Percentiles rank a stretch among this genome's conserved stretches.
phyloP scores from a whole-genome alignment of 2,888 invertebrate species.

The Eumacrocentrus americanus region DNA sequence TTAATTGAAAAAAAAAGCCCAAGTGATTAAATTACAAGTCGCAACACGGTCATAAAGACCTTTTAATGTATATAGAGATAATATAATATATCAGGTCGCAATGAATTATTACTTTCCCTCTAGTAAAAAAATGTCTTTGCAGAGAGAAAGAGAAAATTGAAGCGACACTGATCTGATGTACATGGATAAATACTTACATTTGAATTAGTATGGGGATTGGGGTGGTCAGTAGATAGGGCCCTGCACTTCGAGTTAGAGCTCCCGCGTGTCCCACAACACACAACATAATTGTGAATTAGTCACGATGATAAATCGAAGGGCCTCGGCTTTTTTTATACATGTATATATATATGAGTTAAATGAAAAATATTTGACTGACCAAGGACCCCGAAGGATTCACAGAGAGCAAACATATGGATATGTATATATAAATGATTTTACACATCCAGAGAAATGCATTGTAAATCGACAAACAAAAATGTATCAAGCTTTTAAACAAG shows the following conservation, averaged over 20 bases:
- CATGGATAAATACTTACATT: slow-evolving; percentile 60
- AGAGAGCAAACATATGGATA: too few relatives aligned
- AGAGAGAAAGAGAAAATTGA: slow-evolving; percentile 30
- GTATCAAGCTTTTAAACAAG: not conserved
- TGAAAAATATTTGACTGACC: too few relatives aligned
- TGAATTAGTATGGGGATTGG: slow-evolving; percentile 60
- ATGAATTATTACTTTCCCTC: slow-evolving; percentile 7
- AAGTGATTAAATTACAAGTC: not conserved
- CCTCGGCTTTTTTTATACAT: slow-evolving; percentile 20
- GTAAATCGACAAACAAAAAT: not conserved
- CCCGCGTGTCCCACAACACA: slow-evolving; percentile 61
- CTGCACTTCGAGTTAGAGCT: slow-evolving; percentile 60
- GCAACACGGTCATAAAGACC: not conserved
- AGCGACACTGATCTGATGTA: slow-evolving; percentile 56
- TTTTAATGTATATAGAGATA: too few relatives aligned
- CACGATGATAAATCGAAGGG: slow-evolving; percentile 48
- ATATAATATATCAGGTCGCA: not conserved
- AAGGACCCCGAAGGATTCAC: too few relatives aligned
- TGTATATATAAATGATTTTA: slow-evolving; percentile 12
- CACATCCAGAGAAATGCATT: slow-evolving; percentile 34
- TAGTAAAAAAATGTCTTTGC: not conserved
- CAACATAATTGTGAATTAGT: slow-evolving; percentile 60
- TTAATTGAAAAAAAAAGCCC: not conserved
- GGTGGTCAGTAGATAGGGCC: slow-evolving; percentile 60
- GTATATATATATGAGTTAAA: slow-evolving; percentile 21